Conservation (phyloP, 2,797 vertebrate species). For the Mareca strepera region DNA sequence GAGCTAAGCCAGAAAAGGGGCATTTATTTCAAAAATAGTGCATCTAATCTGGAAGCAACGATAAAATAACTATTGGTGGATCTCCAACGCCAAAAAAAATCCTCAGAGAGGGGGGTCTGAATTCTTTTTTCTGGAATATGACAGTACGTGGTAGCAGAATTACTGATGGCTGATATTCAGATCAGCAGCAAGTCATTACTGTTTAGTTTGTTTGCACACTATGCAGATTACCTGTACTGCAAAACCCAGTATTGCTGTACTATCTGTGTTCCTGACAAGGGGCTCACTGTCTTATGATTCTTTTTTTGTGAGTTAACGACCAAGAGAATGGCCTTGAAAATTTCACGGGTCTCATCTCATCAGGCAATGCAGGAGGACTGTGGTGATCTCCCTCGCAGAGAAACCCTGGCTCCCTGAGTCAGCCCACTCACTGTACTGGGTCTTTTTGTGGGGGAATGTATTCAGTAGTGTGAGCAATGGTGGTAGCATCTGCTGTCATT, state of each 20-base stretch:
- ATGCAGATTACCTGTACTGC: fast-evolving
- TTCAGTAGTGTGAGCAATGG: background rate
- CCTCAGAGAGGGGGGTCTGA: background rate
- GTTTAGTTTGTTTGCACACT: background rate
- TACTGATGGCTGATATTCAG: background rate
- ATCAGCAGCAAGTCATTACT: background rate
- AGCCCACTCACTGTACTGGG: background rate
- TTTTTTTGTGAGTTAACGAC: background rate
- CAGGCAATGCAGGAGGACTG: background rate
- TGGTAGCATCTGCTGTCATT: background rate
- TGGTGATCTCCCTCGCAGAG: too few species aligned
- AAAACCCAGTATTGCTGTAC: background rate
- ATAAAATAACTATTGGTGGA: background rate
- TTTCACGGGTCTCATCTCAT: background rate
- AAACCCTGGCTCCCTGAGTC: background rate
- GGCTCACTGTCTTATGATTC: background rate
- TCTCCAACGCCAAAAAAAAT: background rate
- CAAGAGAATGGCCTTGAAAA: background rate
- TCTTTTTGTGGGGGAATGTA: background rate
- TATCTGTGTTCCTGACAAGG: background rate
- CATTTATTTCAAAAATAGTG: background rate
- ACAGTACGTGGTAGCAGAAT: background rate
- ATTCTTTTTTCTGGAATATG: background rate
- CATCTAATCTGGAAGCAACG: background rate
- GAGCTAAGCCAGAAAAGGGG: background rate